These are phyloP conservation scores for Peribatodes rhomboidaria DNA, from an alignment of 2,888 invertebrate genomes.

Conservation along the genomic window DNA sequence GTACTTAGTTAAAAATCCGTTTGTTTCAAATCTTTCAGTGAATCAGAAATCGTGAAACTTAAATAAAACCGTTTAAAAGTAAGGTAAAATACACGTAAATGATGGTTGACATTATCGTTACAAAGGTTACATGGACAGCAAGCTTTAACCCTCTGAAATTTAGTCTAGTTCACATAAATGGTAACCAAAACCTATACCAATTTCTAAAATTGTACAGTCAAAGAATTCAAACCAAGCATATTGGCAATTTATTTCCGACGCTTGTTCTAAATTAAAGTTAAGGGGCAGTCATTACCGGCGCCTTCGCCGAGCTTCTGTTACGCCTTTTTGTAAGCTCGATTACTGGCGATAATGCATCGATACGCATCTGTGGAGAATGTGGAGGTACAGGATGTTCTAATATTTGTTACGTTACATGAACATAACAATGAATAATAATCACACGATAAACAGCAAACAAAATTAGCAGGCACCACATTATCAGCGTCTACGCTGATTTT, in stretches of 20 bases:
- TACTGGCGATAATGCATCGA: slow-evolving; percentile 76
- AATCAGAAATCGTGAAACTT: too few species aligned
- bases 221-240: slow-evolving; percentile 64
- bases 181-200: neutral
- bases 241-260: slow-evolving; percentile 65
- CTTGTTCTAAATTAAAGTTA: slow-evolving; percentile 72
- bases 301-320: slow-evolving; percentile 81
- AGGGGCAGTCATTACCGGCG: slow-evolving; percentile 75
- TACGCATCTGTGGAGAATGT: slow-evolving; percentile 69
- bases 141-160: too few species aligned
- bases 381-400: slow-evolving; percentile 61
- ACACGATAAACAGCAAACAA: too few species aligned
- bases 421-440: neutral
- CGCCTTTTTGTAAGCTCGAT: slow-evolving; percentile 80
- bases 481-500: too few species aligned
- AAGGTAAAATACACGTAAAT: too few species aligned
- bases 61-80: too few species aligned
- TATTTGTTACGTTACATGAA: neutral
- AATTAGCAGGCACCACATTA: too few species aligned
- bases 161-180: neutral
- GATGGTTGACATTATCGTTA: too few species aligned
- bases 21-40: too few species aligned
- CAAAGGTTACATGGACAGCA: too few species aligned
- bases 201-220: neutral
- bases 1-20: too few species aligned